Base-by-base conservation (phyloP, 2,888 invertebrate genomes). In the Rotaria magnacalcarata region DNA sequence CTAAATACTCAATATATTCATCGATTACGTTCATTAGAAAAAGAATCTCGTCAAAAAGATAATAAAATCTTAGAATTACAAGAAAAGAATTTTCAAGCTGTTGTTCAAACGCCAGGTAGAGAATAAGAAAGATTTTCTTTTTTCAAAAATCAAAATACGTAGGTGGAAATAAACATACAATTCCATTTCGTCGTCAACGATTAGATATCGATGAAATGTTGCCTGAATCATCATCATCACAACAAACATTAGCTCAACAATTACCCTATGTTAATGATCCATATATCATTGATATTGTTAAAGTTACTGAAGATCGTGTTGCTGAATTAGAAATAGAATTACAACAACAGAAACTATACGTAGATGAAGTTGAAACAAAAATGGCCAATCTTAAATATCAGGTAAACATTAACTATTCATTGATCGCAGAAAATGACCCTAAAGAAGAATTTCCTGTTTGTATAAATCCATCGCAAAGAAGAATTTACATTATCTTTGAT, bases 1-100 rank as follows among this genome's bases (percentile, higher is more conserved):
- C 90, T 92, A n/a, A 92, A 92, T 87, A 92, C 92, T 54, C 92
- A 92, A 88, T 93, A 93, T 89, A 90, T 92, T 27, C 91, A 92
- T 89, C 93, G 93, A 90, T 92, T 93, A 27, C 93, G 93, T 88
- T 92, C 92, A 87, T 90, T 94, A 75, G 93, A 94, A 89, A 92
- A 93, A 85, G 94, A 94, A 88, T 92, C 94, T 11, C 90, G 92
- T 74, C 93, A 93, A 88, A 93, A 93, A 88, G 91, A 92, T 3
- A 92, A 92, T 87, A 91, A 91, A 88, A 92, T 93, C 87, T 90
- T 92, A 41, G 91, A 92, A 87, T 90, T 93, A 19, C 92, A 92
- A 89, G 91, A 91, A 88, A 91, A 91, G 87, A 91, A 91, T 87
- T 90, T 91, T 88, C 91, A 91, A 88, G 91, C 91, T 85, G 90